Percentiles rank a stretch among this genome's conserved stretches.
Evolutionary conservation across 2,888 invertebrate genomes (phyloP).

Genomic region (Leuctra nigra): DNA sequence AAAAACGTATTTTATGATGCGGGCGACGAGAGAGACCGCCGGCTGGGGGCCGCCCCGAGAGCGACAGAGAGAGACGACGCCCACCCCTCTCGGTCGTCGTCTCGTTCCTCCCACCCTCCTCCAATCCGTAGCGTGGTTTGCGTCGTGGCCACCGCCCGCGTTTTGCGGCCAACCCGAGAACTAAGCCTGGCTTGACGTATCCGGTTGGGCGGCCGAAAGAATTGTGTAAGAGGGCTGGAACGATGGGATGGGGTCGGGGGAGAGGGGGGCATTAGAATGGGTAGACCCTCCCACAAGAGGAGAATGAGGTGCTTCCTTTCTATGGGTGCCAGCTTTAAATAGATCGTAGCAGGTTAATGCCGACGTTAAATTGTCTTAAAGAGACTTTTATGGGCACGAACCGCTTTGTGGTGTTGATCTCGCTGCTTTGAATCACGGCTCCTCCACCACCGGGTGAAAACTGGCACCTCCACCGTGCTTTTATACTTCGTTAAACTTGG

Average conservation of each 20-base stretch:
- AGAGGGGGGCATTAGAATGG: slow-evolving; percentile 37
- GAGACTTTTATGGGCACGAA: too few species aligned
- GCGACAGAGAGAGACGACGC: slow-evolving; percentile 10
- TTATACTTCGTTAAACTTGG: too few species aligned
- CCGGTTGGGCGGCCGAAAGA: slow-evolving; percentile 28
- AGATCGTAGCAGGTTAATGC: too few species aligned
- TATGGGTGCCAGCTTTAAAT: too few species aligned
- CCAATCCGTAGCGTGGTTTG: slow-evolving; percentile 31
- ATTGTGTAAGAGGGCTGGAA: slow-evolving; percentile 22
- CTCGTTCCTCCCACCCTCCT: slow-evolving; percentile 24
- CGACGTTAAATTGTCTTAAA: too few species aligned
- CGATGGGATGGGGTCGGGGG: slow-evolving; percentile 42
- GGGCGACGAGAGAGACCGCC: slow-evolving; percentile 25
- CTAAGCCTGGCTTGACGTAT: slow-evolving; percentile 30
- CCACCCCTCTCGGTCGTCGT: slow-evolving; percentile 23
- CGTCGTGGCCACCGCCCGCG: slow-evolving; percentile 34
- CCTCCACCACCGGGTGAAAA: too few species aligned
- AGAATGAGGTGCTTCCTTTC: neutral
- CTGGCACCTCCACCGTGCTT: too few species aligned
- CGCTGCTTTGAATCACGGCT: too few species aligned
- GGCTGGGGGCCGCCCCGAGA: neutral
- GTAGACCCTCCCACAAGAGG: slow-evolving; percentile 9
- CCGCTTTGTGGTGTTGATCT: too few species aligned
- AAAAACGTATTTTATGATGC: slow-evolving; percentile 30
- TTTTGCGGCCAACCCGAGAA: slow-evolving; percentile 35